A percentile compares a stretch with the other conserved stretches of the same genome.
phyloP scores from a whole-genome alignment of 2,797 vertebrate species.

The Iguana delicatissima region DNA sequence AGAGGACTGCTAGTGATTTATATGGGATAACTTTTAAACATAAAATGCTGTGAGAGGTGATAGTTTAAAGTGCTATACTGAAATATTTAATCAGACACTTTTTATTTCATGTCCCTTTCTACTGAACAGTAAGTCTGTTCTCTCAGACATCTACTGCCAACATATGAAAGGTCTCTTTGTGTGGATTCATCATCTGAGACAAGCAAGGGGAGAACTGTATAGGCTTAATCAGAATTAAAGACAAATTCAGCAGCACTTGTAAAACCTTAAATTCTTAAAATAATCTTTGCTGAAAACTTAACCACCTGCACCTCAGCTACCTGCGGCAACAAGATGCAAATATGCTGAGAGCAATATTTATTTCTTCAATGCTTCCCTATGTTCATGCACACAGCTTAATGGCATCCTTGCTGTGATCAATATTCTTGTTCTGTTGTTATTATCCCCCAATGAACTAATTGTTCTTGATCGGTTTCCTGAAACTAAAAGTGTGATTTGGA shows the following conservation, averaged over 20 bases:
- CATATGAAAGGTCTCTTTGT: no score
- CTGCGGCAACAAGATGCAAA: background rate
- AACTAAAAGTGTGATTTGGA: slow-evolving; percentile 19
- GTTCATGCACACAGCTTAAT: background rate
- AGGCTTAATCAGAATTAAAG: background rate
- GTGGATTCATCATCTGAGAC: no score
- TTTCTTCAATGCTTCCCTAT: background rate
- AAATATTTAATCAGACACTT: no score
- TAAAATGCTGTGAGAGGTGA: no score
- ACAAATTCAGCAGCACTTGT: no score
- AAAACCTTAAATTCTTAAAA: background rate
- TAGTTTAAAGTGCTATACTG: no score
- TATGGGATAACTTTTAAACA: no score
- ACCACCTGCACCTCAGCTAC: background rate
- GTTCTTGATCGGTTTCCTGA: slow-evolving; percentile 16
- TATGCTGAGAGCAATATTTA: no score
- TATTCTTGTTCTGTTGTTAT: background rate
- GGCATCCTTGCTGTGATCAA: background rate
- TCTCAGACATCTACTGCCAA: no score
- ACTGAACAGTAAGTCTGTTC: no score
- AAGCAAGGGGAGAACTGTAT: background rate
- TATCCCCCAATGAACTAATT: background rate
- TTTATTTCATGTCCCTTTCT: no score
- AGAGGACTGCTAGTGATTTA: no score
- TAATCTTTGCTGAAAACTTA: background rate